Evolutionary conservation across 1,140 invertebrate species (phyloP), one percentile per base, ranked within the genome.

Genomic region (Papilio glaucus): DNA sequence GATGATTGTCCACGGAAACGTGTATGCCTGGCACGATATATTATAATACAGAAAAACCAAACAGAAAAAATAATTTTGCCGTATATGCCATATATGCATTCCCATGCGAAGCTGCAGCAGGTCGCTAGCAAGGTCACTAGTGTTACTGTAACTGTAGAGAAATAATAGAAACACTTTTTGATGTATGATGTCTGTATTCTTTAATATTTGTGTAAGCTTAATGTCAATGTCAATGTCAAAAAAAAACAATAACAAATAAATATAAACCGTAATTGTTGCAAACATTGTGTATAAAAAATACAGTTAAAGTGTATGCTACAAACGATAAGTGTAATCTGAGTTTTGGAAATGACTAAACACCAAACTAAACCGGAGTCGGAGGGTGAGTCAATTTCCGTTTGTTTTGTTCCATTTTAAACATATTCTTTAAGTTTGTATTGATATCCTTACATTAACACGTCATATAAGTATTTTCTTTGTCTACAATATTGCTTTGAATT

Each of bases 351-450:
- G 82, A 41, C 65, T 15, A 80, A 81, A 68, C 72, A 75, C 10
- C 67, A 77, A 38, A 61, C 62, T 29, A 80, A 79, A 77, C 69
- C 74, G n/a, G 83, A 81, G 4, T 29, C 53, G 5, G 83, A 83
- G 77, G 83, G 83, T 85, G 70, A 78, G 83, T 80, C 26, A 67
- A 60, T 57, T 49, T 65, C 15, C 37, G 62, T 4, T 65, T n/a
- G 12, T 57, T 57, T 12, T 26, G 10, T 57, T 13, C 12, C 21
- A 57, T 57, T 57, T 57, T 24, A 57, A 18, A 57, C 21, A 26
- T 53, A 57, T 24, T 57, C 3, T 57, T 12, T 57, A 24, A 21
- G 24, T 0, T 26, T 57, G n/a, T 26, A 24, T 26, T 10, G 9
- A 57, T 57, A 12, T 57, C 21, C 24, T 24, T 24, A 24, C 49